Evolutionary conservation across 2,888 invertebrate species (phyloP).

Genomic region (Lomographa bimaculata): DNA sequence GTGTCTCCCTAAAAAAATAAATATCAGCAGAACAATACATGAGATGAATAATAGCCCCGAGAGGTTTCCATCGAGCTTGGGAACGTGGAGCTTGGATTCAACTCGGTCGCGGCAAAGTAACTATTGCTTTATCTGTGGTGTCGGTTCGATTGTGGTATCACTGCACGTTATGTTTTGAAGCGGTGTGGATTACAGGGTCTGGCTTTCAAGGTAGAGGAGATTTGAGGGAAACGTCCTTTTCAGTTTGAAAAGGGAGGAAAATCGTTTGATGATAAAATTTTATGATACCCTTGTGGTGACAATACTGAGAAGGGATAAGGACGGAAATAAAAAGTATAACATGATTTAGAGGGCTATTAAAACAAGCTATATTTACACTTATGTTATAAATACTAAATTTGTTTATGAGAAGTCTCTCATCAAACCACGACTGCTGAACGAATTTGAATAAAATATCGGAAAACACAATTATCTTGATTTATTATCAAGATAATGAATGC

Average conservation of each 20-base stretch:
- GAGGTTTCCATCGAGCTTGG: conserved; percentile 14
- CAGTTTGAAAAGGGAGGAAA: background rate
- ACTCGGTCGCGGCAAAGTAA: too few relatives aligned
- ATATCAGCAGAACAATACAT: conserved; percentile 35
- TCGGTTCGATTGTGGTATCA: conserved; percentile 27
- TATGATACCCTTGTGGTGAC: background rate
- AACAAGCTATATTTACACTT: too few relatives aligned
- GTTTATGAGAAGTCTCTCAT: too few relatives aligned
- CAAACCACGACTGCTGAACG: too few relatives aligned
- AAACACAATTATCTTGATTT: too few relatives aligned
- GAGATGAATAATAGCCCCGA: conserved; percentile 32
- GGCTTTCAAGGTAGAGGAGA: conserved; percentile 14
- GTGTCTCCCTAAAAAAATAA: conserved; percentile 33
- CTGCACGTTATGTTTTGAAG: conserved; percentile 18
- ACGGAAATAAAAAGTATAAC: too few relatives aligned
- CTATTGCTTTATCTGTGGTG: conserved; percentile 12
- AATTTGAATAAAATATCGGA: background rate
- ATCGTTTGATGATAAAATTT: too few relatives aligned
- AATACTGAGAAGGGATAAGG: background rate
- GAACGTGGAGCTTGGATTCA: conserved; percentile 7
- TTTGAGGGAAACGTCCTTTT: background rate
- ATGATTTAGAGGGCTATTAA: too few relatives aligned
- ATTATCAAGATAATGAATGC: too few relatives aligned
- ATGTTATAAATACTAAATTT: too few relatives aligned
- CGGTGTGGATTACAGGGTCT: conserved; percentile 15